Evolutionary conservation across 2,113 vertebrate species (phyloP), one percentile per base, ranked within the genome.

Genomic region (Anseranas semipalmata): DNA sequence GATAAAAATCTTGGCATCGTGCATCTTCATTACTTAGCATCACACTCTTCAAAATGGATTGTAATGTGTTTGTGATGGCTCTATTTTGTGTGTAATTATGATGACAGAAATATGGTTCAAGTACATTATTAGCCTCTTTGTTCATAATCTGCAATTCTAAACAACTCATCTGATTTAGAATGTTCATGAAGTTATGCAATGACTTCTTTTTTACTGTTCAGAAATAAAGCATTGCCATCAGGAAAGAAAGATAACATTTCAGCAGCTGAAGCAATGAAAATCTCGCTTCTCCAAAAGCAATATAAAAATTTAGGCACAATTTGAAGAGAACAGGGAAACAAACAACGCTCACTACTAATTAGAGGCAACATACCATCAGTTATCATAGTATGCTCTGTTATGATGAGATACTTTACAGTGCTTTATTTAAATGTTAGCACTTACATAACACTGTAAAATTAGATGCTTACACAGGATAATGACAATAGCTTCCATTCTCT

Each of bases 81-180:
- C 56, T 96, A 25, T 92, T 90, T 82, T 80, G 15, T 78, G 1
- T 60, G 85, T 74, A 71, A 92, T 95, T 92, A 80, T 85, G 86
- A 62, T 70, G 67, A 76, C 89, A 92, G 77, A 91, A 93, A 37
- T 89, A 56, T n/a, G 52, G 65, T 56, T 96, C 39, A 75, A 95
- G 85, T 60, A 86, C 56, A 62, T 41, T 55, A 53, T 41, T 68
- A 89, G 74, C 52, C 81, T 41, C 68, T 93, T 85, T 89, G 83
- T 87, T 90, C 43, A 63, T 84, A 66, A 94, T 95, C 91, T 96
- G 92, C 89, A 97, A 83, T 96, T 96, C 82, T 95, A 90, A 96
- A 89, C n/a, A 59, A 75, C 53, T 94, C n/a, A 45, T 63, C 66
- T 96, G 95, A 95, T 94, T 83, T 71, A 37, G 62, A 76, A 81